These are phyloP conservation scores for Sialis lutaria DNA, from an alignment of 2,888 invertebrate genomes.

Conservation along the genomic window DNA sequence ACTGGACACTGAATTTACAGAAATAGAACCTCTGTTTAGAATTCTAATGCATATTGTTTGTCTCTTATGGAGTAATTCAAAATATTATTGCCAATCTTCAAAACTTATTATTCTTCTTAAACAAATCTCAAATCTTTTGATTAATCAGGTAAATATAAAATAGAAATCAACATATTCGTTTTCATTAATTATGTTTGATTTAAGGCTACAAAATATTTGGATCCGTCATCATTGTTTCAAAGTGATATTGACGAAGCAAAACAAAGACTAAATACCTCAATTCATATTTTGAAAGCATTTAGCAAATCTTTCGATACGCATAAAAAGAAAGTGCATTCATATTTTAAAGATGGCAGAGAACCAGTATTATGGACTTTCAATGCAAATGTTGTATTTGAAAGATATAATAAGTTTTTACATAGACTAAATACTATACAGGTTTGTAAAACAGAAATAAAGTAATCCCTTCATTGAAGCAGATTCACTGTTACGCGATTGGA, in stretches of 20 bases:
- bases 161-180: background rate
- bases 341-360: conserved; percentile 36
- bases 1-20: conserved; percentile 75
- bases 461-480: background rate
- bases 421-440: conserved; percentile 58
- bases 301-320: conserved; percentile 48
- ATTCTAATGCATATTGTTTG: conserved; percentile 77
- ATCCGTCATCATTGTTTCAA: conserved; percentile 83
- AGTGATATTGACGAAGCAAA: conserved; percentile 89
- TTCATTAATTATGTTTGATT: conserved; percentile 15
- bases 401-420: conserved; percentile 59
- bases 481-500: background rate
- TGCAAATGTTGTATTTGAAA: conserved; percentile 61
- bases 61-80: conserved; percentile 78
- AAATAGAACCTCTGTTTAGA: conserved; percentile 54
- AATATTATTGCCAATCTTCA: conserved; percentile 76
- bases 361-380: conserved; percentile 62
- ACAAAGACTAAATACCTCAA: conserved; percentile 55
- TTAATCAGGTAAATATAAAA: conserved; percentile 48
- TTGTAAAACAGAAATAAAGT: background rate
- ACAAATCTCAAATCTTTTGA: conserved; percentile 80
- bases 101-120: conserved; percentile 77
- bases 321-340: conserved; percentile 45
- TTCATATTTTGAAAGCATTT: conserved; percentile 45
- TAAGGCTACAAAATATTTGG: conserved; percentile 73